Conservation (phyloP, 37 sponge, comb jelly and placozoan genomes). For the Eunapius fragilis region DNA sequence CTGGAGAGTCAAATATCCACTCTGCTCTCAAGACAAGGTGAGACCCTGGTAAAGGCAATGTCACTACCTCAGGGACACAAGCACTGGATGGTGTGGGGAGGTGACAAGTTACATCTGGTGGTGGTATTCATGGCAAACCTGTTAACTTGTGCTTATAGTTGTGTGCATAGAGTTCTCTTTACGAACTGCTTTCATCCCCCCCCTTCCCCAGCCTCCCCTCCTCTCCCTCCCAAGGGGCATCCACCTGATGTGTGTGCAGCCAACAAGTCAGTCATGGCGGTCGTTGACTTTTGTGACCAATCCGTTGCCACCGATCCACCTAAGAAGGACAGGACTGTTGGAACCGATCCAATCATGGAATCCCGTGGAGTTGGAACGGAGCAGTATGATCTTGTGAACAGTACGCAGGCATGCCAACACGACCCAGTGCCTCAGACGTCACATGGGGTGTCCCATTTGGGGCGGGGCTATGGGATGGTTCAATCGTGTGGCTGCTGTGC, state of each 20-base stretch:
- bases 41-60: no score
- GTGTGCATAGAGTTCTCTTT: no score
- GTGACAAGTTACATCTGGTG: no score
- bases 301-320: constrained; percentile 23
- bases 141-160: no score
- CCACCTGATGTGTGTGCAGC: not conserved
- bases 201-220: not conserved
- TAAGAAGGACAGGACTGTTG: constrained; percentile 17
- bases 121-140: no score
- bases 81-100: no score
- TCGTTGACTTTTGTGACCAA: not conserved
- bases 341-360: constrained; percentile 37
- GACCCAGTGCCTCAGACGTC: not conserved
- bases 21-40: not conserved
- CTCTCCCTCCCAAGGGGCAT: not conserved
- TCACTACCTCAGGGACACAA: no score
- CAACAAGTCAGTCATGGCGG: not conserved
- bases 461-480: not conserved
- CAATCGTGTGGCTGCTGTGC: not conserved
- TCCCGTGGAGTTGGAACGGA: constrained; percentile 51
- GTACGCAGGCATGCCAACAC: not conserved
- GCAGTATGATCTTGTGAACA: constrained; percentile 18
- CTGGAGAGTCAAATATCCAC: not conserved
- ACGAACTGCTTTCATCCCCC: not conserved
- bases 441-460: not conserved